phyloP scores from a whole-genome alignment of 92 coral and sea anemone genomes.

The Epizoanthus rinbou region DNA sequence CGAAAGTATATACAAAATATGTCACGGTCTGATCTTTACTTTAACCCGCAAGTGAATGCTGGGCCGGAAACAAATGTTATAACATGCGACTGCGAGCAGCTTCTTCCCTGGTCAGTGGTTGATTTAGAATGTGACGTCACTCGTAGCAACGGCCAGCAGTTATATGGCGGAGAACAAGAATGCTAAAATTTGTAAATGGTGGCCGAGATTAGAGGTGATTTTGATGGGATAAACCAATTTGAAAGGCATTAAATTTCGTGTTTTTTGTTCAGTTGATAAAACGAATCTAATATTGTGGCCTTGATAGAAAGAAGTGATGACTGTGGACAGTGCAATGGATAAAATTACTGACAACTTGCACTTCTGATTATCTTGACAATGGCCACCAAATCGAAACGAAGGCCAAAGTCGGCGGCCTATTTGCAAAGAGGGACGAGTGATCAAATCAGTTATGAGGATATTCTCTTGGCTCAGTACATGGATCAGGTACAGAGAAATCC shows the following conservation, averaged over 20 bases:
- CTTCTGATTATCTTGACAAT: constrained; percentile 40
- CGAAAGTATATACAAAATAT: no score
- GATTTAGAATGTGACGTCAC: constrained; percentile 58
- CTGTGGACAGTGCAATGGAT: background rate
- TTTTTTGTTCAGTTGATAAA: background rate
- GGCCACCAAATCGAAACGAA: constrained; percentile 64
- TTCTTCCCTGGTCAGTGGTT: constrained; percentile 55
- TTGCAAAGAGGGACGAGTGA: constrained; percentile 84
- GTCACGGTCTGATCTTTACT: no score
- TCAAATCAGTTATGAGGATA: constrained; percentile 80
- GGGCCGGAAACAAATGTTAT: background rate
- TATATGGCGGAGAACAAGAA: constrained; percentile 41
- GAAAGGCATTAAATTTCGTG: background rate
- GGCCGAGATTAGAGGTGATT: constrained; percentile 2
- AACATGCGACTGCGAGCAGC: background rate
- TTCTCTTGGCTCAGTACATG: constrained; percentile 86
- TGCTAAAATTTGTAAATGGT: constrained; percentile 2
- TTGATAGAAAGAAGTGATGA: background rate
- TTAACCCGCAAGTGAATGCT: no score
- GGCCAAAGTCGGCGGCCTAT: constrained; percentile 64
- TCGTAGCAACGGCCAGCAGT: constrained; percentile 80
- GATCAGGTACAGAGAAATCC: constrained; percentile 68
- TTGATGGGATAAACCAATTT: constrained; percentile 16
- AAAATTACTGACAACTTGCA: background rate
- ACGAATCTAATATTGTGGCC: background rate